These are phyloP conservation scores for Rana temporaria DNA, from an alignment of 2,113 vertebrate species.

Conservation along the genomic window DNA sequence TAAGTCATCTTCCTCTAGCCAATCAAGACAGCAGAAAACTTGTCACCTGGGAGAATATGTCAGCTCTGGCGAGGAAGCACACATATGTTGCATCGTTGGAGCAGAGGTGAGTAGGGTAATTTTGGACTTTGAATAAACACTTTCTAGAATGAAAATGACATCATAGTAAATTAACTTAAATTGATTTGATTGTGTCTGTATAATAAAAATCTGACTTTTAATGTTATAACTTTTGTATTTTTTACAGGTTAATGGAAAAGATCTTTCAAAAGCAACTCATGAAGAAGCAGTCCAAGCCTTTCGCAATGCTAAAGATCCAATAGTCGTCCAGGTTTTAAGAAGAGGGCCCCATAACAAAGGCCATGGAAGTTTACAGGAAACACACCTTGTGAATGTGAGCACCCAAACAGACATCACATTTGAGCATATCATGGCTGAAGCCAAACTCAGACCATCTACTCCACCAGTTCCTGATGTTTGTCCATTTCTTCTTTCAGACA, in stretches of 20 bases:
- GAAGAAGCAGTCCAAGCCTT: constrained; percentile 92
- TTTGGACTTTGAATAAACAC: too few relatives aligned
- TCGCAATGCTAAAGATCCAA: constrained; percentile 89
- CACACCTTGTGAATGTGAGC: constrained; percentile 87
- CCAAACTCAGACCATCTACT: constrained; percentile 89
- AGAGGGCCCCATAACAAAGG: constrained; percentile 80
- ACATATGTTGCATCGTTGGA: too few relatives aligned
- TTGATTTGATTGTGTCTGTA: too few relatives aligned
- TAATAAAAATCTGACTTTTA: too few relatives aligned
- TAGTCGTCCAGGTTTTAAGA: constrained; percentile 93
- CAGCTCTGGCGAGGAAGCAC: too few relatives aligned
- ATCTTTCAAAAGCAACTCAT: constrained; percentile 91
- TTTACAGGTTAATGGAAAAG: constrained; percentile 91
- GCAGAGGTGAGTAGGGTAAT: too few relatives aligned
- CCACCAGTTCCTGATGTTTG: constrained; percentile 96
- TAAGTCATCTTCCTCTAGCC: too few relatives aligned
- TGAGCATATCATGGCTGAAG: constrained; percentile 94
- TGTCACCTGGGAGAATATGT: too few relatives aligned
- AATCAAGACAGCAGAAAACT: too few relatives aligned
- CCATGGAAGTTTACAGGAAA: constrained; percentile 79
- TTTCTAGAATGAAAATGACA: too few relatives aligned
- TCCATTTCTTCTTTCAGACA: constrained; percentile 95
- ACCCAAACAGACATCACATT: constrained; percentile 98
- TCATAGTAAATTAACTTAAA: too few relatives aligned
- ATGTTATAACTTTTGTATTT: neutral